A percentile compares a stretch with the other conserved stretches of the same genome.
These are phyloP conservation scores for Drosophila mercatorum DNA, from an alignment of 2,888 invertebrate species.

Conservation along the genomic window DNA sequence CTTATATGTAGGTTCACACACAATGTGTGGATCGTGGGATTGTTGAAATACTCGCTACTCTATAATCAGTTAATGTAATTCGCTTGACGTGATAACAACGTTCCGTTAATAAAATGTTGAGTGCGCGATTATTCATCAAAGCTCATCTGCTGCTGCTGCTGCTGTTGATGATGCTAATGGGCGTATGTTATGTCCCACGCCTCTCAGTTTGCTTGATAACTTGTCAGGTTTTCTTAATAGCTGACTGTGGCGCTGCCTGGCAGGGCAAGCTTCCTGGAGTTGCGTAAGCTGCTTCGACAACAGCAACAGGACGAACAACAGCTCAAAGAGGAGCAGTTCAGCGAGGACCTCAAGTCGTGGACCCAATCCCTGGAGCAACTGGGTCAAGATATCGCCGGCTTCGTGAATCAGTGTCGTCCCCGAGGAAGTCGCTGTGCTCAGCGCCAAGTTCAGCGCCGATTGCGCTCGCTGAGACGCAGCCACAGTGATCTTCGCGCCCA, in stretches of 20 bases:
- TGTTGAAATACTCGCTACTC: conserved; percentile 10
- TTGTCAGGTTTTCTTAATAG: conserved; percentile 26
- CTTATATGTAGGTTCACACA: conserved; percentile 29
- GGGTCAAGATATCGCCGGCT: conserved; percentile 22
- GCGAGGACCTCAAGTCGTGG: conserved; percentile 48
- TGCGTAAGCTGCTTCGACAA: conserved; percentile 47
- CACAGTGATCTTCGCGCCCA: conserved; percentile 40
- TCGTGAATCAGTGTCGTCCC: conserved; percentile 58
- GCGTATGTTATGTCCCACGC: conserved; percentile 33
- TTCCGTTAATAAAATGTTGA: conserved; percentile 34
- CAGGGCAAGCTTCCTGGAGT: conserved; percentile 39
- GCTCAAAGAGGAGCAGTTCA: conserved; percentile 22
- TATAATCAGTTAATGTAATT: conserved; percentile 56
- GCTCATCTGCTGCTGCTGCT: conserved; percentile 14
- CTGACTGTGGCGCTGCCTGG: conserved; percentile 18
- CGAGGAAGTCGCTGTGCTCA: conserved; percentile 35
- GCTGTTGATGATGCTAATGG: conserved; percentile 21
- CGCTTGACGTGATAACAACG: conserved; percentile 58
- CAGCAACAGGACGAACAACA: conserved; percentile 22
- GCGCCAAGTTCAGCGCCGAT: conserved; percentile 44
- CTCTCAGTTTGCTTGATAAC: background rate
- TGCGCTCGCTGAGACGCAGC: conserved; percentile 40
- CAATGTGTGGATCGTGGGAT: conserved; percentile 13
- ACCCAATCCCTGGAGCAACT: conserved; percentile 35
- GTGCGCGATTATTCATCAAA: conserved; percentile 18